These are phyloP conservation scores for Dasypus novemcinctus DNA, from an alignment of 2,113 vertebrate genomes.

Conservation along the genomic window DNA sequence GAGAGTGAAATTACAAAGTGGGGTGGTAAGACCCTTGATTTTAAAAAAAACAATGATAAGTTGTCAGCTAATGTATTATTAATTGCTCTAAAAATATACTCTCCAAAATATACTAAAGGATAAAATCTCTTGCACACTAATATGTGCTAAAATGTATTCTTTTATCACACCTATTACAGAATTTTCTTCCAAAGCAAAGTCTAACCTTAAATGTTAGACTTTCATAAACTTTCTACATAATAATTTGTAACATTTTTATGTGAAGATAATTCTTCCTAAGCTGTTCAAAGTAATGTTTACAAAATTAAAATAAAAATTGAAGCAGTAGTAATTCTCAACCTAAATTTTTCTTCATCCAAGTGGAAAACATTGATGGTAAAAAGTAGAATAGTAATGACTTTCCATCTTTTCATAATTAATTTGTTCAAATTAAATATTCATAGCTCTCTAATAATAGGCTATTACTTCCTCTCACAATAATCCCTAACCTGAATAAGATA, in stretches of 20 bases:
- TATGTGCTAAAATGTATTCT: slow-evolving; percentile 7
- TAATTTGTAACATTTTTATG: neutral
- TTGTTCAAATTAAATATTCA: neutral
- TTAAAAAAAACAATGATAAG: slow-evolving; percentile 37
- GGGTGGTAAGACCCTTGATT: slow-evolving; percentile 43
- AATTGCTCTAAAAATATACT: slow-evolving; percentile 59
- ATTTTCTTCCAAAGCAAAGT: neutral
- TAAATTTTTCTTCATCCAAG: neutral
- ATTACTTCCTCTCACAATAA: neutral
- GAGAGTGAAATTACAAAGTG: slow-evolving; percentile 50
- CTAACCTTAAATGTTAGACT: slow-evolving; percentile 15
- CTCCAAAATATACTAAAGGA: slow-evolving; percentile 53
- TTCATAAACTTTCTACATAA: slow-evolving; percentile 18
- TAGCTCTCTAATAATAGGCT: neutral
- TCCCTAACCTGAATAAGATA: neutral
- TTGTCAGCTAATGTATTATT: slow-evolving; percentile 68
- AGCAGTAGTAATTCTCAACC: neutral
- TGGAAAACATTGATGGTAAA: slow-evolving; percentile 23
- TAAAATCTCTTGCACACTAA: slow-evolving; percentile 28
- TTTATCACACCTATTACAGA: neutral
- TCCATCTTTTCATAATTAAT: neutral
- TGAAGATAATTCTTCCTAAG: neutral
- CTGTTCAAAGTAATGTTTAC: neutral
- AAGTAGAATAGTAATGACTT: neutral
- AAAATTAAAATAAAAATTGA: slow-evolving; percentile 17